Evolutionary conservation across 2,113 vertebrate species (phyloP).

Genomic region (Notothenia rossii): DNA sequence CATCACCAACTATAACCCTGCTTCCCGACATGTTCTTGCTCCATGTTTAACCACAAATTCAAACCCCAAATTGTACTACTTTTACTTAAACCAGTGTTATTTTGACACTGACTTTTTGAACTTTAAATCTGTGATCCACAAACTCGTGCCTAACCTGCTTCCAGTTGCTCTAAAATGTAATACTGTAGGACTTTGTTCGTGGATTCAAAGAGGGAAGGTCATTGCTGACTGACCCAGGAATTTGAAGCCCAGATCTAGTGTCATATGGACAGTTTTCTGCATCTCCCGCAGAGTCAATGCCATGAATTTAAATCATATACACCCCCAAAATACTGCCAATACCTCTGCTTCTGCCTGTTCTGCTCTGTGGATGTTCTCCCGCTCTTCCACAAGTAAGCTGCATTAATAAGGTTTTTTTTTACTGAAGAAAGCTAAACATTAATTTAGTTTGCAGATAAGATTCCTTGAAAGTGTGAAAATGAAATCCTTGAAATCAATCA

Average conservation of each 20-base stretch:
- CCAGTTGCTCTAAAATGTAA: slow-evolving; percentile 32
- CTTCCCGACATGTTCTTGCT: not conserved
- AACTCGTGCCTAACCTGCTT: not conserved
- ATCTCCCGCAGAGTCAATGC: slow-evolving; percentile 32
- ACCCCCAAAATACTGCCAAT: not conserved
- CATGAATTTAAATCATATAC: slow-evolving; percentile 30
- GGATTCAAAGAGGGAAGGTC: slow-evolving; percentile 49
- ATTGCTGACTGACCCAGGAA: slow-evolving; percentile 56
- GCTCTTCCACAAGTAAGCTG: not conserved
- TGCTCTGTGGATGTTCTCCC: not conserved
- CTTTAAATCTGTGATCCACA: slow-evolving; percentile 1
- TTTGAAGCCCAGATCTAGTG: slow-evolving; percentile 53
- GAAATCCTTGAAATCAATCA: not conserved
- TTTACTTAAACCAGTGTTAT: not conserved
- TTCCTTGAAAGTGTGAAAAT: not conserved
- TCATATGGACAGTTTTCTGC: slow-evolving; percentile 34
- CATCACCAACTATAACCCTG: not conserved
- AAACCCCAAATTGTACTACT: not conserved
- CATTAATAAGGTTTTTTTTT: not conserved
- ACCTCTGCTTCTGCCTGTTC: not conserved
- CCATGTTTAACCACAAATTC: not conserved
- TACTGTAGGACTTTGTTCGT: slow-evolving; percentile 16
- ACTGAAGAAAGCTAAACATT: not conserved
- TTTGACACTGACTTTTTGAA: slow-evolving; percentile 16
- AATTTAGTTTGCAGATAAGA: not conserved